Evolutionary conservation across 2,113 vertebrate species (phyloP), one percentile per base, ranked within the genome.

Genomic region (Theropithecus gelada): DNA sequence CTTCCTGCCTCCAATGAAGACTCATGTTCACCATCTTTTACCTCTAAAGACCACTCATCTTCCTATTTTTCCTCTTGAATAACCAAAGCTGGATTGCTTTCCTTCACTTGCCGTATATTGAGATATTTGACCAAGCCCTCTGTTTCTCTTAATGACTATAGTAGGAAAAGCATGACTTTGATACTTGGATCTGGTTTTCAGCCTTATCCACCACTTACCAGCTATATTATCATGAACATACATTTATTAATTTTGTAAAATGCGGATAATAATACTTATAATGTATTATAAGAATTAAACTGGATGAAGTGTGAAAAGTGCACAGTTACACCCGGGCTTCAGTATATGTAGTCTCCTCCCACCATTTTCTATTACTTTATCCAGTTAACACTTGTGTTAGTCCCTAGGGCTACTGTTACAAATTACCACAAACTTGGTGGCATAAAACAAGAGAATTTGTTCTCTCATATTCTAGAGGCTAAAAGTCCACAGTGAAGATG

Each of bases 291-390:
- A 70, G 23, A 72, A 87, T 30, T 38, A 35, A 43, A 10, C 2
- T 52, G 23, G 48, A 18, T 64, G 6, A 25, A 70, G 8, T 13
- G 9, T 1, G 12, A 3, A 20, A 27, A 3, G 86, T 2, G 7
- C 17, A 4, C 5, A 3, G 66, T 91, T 61, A 32, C 0, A 20
- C 27, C 13, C 14, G 18, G 52, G 38, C 59, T 38, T 82, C 1
- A 10, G 81, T 0, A 0, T 6, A 5, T 2, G 18, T 13, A 9
- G 0, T 2, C 25, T 20, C 22, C 8, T 32, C 55, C 8, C 90
- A 18, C 61, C 27, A 1, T 23, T 84, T 93, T 52, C 59, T 23
- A 32, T 8, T 66, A 17, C n/a, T 18, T 43, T 75, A 35, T 52
- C 23, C 32, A 80, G 0, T 2, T 43, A 52, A 43, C 8, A 4